Base-by-base conservation (phyloP, 2,888 invertebrate genomes). In the Aphodius sticticus region DNA sequence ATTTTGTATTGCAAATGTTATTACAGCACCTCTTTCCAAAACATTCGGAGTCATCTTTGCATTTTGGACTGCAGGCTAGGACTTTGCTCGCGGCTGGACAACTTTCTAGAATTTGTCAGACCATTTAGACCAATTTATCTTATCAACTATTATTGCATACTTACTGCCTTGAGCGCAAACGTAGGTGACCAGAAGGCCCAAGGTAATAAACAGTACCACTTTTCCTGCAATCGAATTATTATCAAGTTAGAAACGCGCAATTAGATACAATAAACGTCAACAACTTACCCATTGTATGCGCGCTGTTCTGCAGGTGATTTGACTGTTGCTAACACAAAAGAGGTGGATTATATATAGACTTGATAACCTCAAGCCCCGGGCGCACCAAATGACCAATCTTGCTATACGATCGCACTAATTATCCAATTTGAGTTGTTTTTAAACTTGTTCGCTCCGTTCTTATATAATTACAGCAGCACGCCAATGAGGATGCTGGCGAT, bases 1-100 rank as follows among this genome's bases (percentile, higher is more conserved):
- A 95, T 86, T 92, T 93, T 76, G 91, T 90, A 84, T 94, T 93
- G 89, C 95, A 95, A 79, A 92, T 88, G 88, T 95, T 95, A 7
- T 92, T 90, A 84, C 95, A 95, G 83, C 93, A 92, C 86, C 93
- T 92, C 83, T 93, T 93, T 77, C 92, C 90, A 53, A 91, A 90
- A 87, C 95, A 95, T 82, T 94, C 93, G 83, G 91, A 91, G 87
- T 94, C 93, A 81, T 93, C 92, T 72, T 90, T 86, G 84, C 95
- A 95, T 86, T 92, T 94, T 0, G 95, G 94, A 77, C 90, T 92
- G 87, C 95, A 95, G 81, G 90, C 91, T 82, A 91, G 91, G 81
- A 94, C 92, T 87, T 93, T 93, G 69, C 92, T 92, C 0, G 92
- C 91, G 1, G 92, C 86, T 1, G 95, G 95, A 85, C 95, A 95